Evolutionary conservation across 2,113 vertebrate genomes (phyloP), one percentile per base, ranked within the genome.

Genomic region (Oenanthe melanoleuca): DNA sequence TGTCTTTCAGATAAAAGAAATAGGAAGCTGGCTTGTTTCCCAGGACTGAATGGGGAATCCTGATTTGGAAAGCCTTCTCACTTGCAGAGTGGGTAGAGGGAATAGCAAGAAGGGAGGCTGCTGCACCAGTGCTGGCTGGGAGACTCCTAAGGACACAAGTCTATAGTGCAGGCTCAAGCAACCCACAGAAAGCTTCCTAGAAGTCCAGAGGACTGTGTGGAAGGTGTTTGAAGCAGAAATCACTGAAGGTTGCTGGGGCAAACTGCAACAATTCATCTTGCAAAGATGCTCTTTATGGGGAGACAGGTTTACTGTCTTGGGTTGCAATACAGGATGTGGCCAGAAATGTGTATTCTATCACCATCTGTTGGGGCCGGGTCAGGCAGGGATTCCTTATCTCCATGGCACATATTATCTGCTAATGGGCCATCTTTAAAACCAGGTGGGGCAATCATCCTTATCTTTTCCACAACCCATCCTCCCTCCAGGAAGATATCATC

Each of bases 241-340:
- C 56, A 82, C 4, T 21, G 28, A 52, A 75, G 18, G 23, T 26
- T 80, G 21, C 24, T 65, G 40, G 40, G 60, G 47, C 52, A 82
- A n/a, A 61, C 29, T 44, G 37, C 24, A 88, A 77, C 15, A 65
- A 80, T 67, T n/a, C 5, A 49, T 59, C 40, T 57, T 64, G 23
- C 33, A 75, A 49, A 82, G 34, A 49, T 19, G 47, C 47, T 77
- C 33, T n/a, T 89, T 73, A 59, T 2, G 7, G 21, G 14, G 8
- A 69, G 13, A 34, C 0, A 0, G 15, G 24, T 82, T 70, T 61
- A 45, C 44, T 45, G 44, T 45, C 44, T 21, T 45, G 44, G 19
- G 44, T 45, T 45, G 44, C 44, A 45, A 45, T 45, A 45, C 44
- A 45, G 44, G 44, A 45, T 45, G 19, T 45, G 44, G 8, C 44